Base-by-base conservation (phyloP, 2,888 invertebrate genomes). In the Poecilobothrus nobilitatus region DNA sequence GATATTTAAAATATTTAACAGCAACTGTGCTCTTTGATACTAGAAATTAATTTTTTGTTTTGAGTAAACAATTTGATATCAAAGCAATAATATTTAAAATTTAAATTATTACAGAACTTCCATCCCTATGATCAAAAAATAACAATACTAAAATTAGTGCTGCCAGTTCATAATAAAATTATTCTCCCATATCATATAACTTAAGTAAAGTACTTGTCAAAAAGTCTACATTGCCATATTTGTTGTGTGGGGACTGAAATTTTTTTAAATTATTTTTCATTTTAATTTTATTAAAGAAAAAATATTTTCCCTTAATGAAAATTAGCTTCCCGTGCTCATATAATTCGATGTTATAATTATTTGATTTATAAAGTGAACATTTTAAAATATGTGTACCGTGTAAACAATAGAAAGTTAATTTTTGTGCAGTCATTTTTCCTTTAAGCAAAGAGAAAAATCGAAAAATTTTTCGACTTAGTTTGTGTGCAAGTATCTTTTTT, bases 271-370 rank as follows among this genome's bases (percentile, higher is more conserved):
- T 53, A 53, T 53, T 53, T 53, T 53, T 53, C 53, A 53, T 53
- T 53, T 41, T 53, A 53, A 53, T 53, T 53, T 53, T 53, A 53
- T 53, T 53, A 53, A n/a, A 53, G 53, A 53, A 53, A 53, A 53
- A 53, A 53, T 53, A 53, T 53, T 53, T 53, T 53, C 18, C 53
- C 53, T 18, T 18, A 53, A 12, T 53, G 15, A 53, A 53, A 53
- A 53, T 53, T 53, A 15, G 53, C 53, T 53, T 53, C 18, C 15
- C 53, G 18, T 53, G 53, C 53, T 53, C 53, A 53, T 53, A 53
- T 53, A 53, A 53, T 53, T 53, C 53, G 18, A 18, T 18, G 53
- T 53, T 53, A 53, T 53, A 53, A 12, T 53, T 53, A 53, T 9
- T 53, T 53, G 15, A 53, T 53, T 53, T 53, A 53, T 53, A 18